These are phyloP conservation scores for Carpatolechia fugitivella DNA, from an alignment of 2,888 invertebrate species.

Conservation along the genomic window DNA sequence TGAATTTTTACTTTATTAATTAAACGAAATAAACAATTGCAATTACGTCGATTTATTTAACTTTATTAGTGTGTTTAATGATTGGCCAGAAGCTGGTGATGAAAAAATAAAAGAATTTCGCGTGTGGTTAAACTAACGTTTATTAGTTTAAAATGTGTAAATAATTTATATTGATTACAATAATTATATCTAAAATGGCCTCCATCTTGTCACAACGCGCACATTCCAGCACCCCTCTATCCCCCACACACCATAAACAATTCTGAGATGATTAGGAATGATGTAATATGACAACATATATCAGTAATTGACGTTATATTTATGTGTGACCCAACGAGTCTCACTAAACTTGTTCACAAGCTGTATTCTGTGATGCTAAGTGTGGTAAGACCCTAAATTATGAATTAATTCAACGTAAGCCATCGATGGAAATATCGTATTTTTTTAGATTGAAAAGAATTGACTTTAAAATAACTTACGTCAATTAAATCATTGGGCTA, in stretches of 20 bases:
- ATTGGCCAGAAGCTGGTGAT: too few relatives aligned
- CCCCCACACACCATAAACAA: background rate
- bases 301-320: too few relatives aligned
- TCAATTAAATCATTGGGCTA: background rate
- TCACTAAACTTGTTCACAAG: too few relatives aligned
- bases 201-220: constrained; percentile 7
- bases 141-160: constrained; percentile 13
- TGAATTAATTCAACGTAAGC: background rate
- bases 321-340: too few relatives aligned
- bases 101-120: background rate
- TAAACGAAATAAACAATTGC: background rate
- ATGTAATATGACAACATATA: too few relatives aligned
- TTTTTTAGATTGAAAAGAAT: too few relatives aligned
- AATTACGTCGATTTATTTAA: background rate
- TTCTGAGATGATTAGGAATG: background rate
- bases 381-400: too few relatives aligned
- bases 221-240: constrained; percentile 15
- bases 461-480: too few relatives aligned
- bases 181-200: constrained; percentile 18
- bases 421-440: too few relatives aligned
- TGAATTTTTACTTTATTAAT: constrained; percentile 7
- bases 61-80: too few relatives aligned
- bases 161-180: constrained; percentile 14
- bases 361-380: too few relatives aligned
- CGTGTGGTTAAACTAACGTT: background rate